Evolutionary conservation across 2,888 invertebrate genomes (phyloP).

Genomic region (Hemaris fuciformis): DNA sequence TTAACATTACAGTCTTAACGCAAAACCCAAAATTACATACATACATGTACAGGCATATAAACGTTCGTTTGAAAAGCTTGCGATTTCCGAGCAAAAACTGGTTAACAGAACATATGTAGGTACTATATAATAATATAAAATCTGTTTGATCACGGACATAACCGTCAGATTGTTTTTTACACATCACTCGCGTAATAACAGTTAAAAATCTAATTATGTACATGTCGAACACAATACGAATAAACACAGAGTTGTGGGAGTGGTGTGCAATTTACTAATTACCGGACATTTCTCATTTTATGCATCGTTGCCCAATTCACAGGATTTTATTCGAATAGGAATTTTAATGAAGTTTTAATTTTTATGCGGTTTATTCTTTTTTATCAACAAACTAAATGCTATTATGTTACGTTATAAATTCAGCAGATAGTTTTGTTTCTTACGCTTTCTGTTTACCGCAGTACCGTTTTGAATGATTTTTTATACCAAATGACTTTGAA

Average conservation of each 20-base stretch:
- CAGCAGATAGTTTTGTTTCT: too few species aligned
- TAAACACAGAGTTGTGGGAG: background rate
- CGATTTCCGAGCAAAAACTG: background rate
- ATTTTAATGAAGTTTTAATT: background rate
- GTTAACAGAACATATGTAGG: background rate
- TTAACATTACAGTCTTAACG: too few species aligned
- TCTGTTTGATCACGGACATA: background rate
- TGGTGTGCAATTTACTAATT: background rate
- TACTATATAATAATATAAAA: background rate
- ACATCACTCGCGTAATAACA: background rate
- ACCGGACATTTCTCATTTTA: conserved; percentile 6
- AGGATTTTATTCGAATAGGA: background rate
- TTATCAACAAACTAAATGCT: too few species aligned
- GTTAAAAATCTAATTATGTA: background rate
- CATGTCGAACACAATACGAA: background rate
- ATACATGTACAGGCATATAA: too few species aligned
- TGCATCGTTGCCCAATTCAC: background rate
- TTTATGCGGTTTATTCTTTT: background rate
- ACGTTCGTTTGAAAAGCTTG: too few species aligned
- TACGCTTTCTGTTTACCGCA: too few species aligned
- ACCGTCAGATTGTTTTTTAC: background rate
- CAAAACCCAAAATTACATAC: background rate
- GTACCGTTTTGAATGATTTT: too few species aligned
- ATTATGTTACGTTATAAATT: too few species aligned
- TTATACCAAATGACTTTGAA: too few species aligned